A percentile compares a stretch with the other conserved stretches of the same genome.
phyloP scores from a whole-genome alignment of 37 sponge, comb jelly and placozoan species.

The Dysidea cf. avara region DNA sequence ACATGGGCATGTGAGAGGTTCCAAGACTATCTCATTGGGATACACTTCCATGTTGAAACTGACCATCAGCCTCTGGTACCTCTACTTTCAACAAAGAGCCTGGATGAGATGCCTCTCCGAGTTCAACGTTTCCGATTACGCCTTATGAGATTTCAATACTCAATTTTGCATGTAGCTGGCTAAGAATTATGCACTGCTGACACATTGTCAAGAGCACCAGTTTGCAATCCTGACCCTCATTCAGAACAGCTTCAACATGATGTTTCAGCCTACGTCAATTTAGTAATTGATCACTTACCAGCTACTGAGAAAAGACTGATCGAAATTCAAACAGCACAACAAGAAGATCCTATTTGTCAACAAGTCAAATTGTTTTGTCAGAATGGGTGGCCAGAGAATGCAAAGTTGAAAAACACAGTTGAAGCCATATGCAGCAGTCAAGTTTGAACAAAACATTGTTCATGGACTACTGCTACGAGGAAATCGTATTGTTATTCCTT shows the following conservation, averaged over 20 bases:
- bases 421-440: background rate
- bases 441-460: conserved; percentile 11
- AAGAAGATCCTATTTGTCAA: too few species aligned
- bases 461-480: conserved; percentile 44
- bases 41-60: conserved; percentile 28
- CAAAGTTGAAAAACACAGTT: too few species aligned
- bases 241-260: background rate
- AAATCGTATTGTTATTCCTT: too few species aligned
- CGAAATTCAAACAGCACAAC: background rate
- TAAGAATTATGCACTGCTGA: too few species aligned
- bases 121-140: too few species aligned
- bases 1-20: too few species aligned
- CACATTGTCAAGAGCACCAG: too few species aligned
- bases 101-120: conserved; percentile 22
- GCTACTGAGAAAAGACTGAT: conserved; percentile 9
- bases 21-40: conserved; percentile 20
- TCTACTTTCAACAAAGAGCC: conserved; percentile 6
- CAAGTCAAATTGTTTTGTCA: too few species aligned
- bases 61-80: conserved; percentile 30
- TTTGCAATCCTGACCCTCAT: too few species aligned
- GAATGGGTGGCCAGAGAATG: too few species aligned
- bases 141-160: too few species aligned
- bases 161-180: too few species aligned
- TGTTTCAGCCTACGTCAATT: background rate
- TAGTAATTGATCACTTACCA: conserved; percentile 1